Base-by-base conservation (phyloP, 2,797 vertebrate species). In the Percopsis omiscomaycus region DNA sequence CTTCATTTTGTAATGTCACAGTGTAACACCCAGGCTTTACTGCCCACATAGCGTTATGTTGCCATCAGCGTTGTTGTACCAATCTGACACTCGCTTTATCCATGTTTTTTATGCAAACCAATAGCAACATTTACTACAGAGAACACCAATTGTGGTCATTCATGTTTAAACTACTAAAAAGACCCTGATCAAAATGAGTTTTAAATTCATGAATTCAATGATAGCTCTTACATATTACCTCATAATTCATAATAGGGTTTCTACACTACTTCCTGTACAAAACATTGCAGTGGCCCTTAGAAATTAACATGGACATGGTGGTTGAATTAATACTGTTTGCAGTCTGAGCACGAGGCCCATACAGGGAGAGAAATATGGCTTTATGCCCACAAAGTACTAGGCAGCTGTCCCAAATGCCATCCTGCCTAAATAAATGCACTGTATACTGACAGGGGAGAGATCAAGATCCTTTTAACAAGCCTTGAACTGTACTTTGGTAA, bases 331-430 rank as follows among this genome's bases (percentile, higher is more conserved):
- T 54, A 54, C 37, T n/a, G 46, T 67, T 79, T 71, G 54, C 71
- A 61, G 62, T 59, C 48, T n/a, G 28, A 49, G 59, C 32, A 64
- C 22, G 73, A 16, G 66, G 61, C 13, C 55, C 59, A 16, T 50
- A 44, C 8, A 13, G 56, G 62, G 70, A n/a, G 49, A 5, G 68
- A 68, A 45, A 30, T 15, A 37, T 62, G 64, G 62, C 58, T 53
- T 37, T 53, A 29, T 67, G 68, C 73, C 65, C 65, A 60, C 29
- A 63, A 65, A 63, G 51, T 70, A 28, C 10, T 47, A 44, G 57
- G 60, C 68, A 78, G 80, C 75, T 78, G 74, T 70, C 54, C 47
- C 66, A 66, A 67, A 67, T 71, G 50, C 42, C 68, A 64, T 6
- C 45, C 42, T 75, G 59, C 2, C 6, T 4, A 3, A 60, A 59